These are phyloP conservation scores for Akabosia matsudoensis DNA, from an alignment of 1,140 invertebrate genomes.

Conservation along the genomic window DNA sequence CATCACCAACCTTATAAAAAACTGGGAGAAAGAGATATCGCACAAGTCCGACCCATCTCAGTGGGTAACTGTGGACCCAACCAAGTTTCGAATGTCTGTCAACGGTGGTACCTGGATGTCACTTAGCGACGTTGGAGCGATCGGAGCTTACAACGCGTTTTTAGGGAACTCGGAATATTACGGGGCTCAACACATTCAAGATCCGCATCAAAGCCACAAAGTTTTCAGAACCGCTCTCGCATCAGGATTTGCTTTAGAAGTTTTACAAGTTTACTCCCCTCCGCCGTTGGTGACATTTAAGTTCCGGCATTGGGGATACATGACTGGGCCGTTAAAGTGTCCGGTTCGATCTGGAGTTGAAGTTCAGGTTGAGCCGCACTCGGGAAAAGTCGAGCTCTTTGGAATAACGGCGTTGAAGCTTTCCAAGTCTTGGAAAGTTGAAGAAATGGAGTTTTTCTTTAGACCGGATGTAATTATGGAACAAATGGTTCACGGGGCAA, in stretches of 20 bases:
- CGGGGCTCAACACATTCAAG: not conserved
- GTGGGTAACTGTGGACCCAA: slow-evolving; percentile 27
- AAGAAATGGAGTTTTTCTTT: slow-evolving; percentile 34
- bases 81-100: slow-evolving; percentile 25
- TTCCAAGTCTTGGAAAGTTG: slow-evolving; percentile 29
- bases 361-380: slow-evolving; percentile 2
- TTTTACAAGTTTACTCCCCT: slow-evolving; percentile 34
- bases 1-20: slow-evolving; percentile 38
- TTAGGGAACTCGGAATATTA: slow-evolving; percentile 36
- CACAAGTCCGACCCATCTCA: slow-evolving; percentile 27
- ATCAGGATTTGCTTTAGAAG: slow-evolving; percentile 34
- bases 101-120: slow-evolving; percentile 22
- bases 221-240: slow-evolving; percentile 29
- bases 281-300: slow-evolving; percentile 39
- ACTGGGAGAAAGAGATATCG: slow-evolving; percentile 42
- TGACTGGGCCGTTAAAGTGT: slow-evolving; percentile 27
- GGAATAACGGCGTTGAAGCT: slow-evolving; percentile 6
- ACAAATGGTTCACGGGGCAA: slow-evolving; percentile 28
- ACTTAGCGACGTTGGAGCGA: slow-evolving; percentile 8
- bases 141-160: slow-evolving; percentile 39
- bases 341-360: slow-evolving; percentile 33
- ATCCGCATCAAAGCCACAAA: slow-evolving; percentile 25
- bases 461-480: slow-evolving; percentile 32
- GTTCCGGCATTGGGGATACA: slow-evolving; percentile 43
- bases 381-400: slow-evolving; percentile 23